Evolutionary conservation across 2,113 vertebrate species (phyloP).

Genomic region (Sturnus vulgaris): DNA sequence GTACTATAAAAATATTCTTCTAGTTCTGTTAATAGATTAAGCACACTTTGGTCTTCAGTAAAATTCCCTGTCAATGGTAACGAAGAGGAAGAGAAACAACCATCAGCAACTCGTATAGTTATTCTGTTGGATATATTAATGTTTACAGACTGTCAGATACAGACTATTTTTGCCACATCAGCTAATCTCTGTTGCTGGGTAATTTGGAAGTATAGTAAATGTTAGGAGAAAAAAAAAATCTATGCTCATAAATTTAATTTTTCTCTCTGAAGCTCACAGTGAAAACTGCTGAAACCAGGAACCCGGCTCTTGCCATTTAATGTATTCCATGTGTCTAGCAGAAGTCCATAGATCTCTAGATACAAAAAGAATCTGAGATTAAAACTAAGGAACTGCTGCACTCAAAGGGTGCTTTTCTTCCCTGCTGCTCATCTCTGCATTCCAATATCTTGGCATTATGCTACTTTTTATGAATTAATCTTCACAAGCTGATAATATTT

Average conservation of each 20-base stretch:
- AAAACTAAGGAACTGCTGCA: not conserved
- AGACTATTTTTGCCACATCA: not conserved
- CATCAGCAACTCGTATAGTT: fast-evolving
- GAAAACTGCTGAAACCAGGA: not conserved
- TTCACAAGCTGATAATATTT: not conserved
- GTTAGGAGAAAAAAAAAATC: not conserved
- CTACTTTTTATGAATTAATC: not conserved
- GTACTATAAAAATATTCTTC: not conserved
- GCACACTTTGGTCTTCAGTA: not conserved
- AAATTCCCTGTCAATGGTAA: not conserved
- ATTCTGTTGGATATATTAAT: not conserved
- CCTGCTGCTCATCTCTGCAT: not conserved
- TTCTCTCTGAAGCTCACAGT: not conserved
- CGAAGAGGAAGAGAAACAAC: not conserved
- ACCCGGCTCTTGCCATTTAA: not conserved
- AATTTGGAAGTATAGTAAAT: not conserved
- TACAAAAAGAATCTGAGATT: not conserved
- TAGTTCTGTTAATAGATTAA: not conserved
- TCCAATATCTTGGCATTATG: not conserved
- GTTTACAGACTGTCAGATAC: not conserved
- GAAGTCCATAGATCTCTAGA: not conserved
- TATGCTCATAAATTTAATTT: not conserved
- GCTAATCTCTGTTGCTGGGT: not conserved
- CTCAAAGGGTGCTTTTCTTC: not conserved
- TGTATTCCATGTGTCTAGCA: not conserved